Evolutionary conservation across 1,140 invertebrate species (phyloP).

Genomic region (Hylaeus volcanicus): DNA sequence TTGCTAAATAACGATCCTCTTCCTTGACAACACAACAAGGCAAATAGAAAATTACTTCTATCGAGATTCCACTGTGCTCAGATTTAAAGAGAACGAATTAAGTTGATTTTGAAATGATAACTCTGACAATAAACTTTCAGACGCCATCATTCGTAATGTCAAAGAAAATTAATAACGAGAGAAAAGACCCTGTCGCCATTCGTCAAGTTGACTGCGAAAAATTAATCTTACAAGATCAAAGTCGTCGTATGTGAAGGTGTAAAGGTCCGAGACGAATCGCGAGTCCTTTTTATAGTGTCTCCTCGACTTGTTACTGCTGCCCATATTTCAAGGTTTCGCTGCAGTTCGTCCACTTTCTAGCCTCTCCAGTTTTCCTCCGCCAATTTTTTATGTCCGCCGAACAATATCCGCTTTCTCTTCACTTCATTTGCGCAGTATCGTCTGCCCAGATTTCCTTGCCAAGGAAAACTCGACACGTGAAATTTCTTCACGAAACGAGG

Average conservation of each 20-base stretch:
- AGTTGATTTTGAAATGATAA: too few species aligned
- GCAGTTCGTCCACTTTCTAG: constrained; percentile 15
- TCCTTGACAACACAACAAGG: too few species aligned
- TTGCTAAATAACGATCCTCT: too few species aligned
- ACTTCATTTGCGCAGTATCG: constrained; percentile 1
- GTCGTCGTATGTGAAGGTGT: constrained; percentile 91
- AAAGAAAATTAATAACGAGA: not conserved
- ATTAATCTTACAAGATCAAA: constrained; percentile 73
- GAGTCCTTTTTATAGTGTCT: constrained; percentile 93
- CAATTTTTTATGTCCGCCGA: not conserved
- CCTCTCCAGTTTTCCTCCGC: not conserved
- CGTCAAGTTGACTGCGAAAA: not conserved
- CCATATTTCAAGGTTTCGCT: constrained; percentile 65
- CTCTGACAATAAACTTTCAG: too few species aligned
- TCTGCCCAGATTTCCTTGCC: not conserved
- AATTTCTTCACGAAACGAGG: too few species aligned
- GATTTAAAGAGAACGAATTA: too few species aligned
- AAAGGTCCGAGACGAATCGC: constrained; percentile 89
- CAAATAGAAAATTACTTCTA: too few species aligned
- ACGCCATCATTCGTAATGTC: too few species aligned
- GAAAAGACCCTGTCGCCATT: constrained; percentile 31
- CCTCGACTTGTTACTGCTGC: constrained; percentile 73
- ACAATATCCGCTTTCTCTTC: not conserved
- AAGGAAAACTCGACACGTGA: not conserved
- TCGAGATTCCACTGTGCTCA: too few species aligned